These are phyloP conservation scores for Esox niger DNA, from an alignment of 2,113 vertebrate genomes.

Conservation along the genomic window DNA sequence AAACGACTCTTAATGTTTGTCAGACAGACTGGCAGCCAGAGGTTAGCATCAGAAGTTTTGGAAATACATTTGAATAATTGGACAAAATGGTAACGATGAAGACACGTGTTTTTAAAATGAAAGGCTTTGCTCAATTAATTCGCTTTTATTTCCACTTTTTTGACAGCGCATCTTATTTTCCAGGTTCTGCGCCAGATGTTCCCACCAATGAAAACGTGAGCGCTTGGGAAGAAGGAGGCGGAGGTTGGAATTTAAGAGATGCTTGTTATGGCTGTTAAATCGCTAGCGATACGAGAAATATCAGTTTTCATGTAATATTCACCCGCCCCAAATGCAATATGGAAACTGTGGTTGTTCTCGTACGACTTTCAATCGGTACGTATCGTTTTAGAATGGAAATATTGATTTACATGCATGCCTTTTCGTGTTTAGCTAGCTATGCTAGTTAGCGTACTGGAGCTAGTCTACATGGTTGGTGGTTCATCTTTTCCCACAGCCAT, in stretches of 20 bases:
- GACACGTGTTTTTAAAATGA: neutral
- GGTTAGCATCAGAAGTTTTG: no score
- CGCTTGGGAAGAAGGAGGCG: conserved; percentile 55
- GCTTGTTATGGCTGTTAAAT: conserved; percentile 65
- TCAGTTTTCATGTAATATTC: conserved; percentile 39
- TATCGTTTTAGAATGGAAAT: conserved; percentile 33
- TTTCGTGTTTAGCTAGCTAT: conserved; percentile 36
- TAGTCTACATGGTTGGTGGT: conserved; percentile 14
- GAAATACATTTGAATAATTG: no score
- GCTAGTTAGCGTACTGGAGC: conserved; percentile 6
- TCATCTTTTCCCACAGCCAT: conserved; percentile 43
- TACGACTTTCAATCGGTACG: conserved; percentile 70
- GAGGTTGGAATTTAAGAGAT: conserved; percentile 62
- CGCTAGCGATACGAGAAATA: conserved; percentile 36
- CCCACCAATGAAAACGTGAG: conserved; percentile 56
- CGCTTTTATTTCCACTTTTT: neutral
- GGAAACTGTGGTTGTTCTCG: conserved; percentile 54
- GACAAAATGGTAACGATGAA: no score
- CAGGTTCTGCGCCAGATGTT: conserved; percentile 72
- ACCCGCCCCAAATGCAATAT: conserved; percentile 48
- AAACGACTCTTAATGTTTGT: no score
- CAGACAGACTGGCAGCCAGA: no score
- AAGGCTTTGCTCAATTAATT: neutral
- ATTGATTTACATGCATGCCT: neutral
- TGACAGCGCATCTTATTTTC: conserved; percentile 62